Conservation (phyloP, 2,797 vertebrate species). For the Rallus crepitans region DNA sequence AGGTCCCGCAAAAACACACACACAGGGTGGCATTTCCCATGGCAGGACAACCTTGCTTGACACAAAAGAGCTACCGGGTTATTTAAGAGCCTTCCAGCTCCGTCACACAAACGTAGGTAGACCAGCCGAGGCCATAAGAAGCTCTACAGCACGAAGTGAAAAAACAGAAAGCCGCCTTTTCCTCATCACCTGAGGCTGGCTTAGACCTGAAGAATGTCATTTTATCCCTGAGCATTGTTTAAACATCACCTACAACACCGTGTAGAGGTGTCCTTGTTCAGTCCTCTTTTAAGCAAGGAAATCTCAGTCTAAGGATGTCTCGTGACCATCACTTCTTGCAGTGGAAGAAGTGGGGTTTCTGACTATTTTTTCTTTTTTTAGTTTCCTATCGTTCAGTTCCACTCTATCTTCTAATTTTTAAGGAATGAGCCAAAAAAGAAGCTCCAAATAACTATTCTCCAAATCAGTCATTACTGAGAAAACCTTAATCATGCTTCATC, state of each 20-base stretch:
- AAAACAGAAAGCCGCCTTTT: background rate
- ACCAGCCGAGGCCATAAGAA: background rate
- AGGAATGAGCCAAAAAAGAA: background rate
- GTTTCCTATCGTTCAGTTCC: background rate
- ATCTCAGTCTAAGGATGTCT: background rate
- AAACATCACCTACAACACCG: background rate
- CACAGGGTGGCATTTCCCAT: background rate
- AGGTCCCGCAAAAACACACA: background rate
- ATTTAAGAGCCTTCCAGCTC: background rate
- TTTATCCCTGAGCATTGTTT: background rate
- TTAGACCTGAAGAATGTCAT: fast-evolving
- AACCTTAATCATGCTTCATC: background rate
- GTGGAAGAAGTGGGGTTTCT: background rate
- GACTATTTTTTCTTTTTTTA: background rate
- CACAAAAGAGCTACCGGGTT: background rate
- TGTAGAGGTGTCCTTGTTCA: background rate
- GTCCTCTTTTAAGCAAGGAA: background rate
- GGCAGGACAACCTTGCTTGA: background rate
- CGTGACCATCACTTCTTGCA: background rate
- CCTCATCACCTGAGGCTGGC: background rate
- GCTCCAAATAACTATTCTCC: background rate
- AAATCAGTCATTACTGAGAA: conserved; percentile 1
- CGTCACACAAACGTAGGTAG: fast-evolving
- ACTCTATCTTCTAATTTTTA: background rate
- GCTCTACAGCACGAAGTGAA: background rate